Conservation (phyloP, 2,797 vertebrate genomes). For the Betta splendens region DNA sequence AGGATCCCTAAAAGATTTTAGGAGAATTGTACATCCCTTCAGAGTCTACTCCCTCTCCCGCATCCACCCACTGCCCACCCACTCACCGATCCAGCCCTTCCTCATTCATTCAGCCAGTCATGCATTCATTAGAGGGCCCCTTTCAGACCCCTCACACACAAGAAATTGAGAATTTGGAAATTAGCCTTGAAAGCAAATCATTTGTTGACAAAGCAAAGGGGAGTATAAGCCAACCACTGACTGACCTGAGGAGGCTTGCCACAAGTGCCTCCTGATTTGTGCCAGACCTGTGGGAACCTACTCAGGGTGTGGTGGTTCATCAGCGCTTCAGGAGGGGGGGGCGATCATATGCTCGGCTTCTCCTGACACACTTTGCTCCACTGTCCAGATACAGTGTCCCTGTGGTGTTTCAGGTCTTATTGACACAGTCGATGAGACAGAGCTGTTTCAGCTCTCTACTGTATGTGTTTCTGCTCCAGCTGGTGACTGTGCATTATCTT, state of each 20-base stretch:
- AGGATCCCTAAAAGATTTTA: neutral
- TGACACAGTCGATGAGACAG: too few species aligned
- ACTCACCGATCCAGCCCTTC: slow-evolving; percentile 29
- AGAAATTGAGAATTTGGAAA: slow-evolving; percentile 39
- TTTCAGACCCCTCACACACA: neutral
- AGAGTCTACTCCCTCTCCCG: slow-evolving; percentile 1
- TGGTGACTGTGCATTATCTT: too few species aligned
- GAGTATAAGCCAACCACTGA: slow-evolving; percentile 27
- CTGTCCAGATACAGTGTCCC: neutral
- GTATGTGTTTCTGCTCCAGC: too few species aligned
- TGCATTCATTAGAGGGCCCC: slow-evolving; percentile 17
- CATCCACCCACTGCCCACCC: slow-evolving; percentile 34
- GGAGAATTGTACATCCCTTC: neutral
- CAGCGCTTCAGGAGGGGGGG: neutral
- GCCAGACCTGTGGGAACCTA: slow-evolving; percentile 1
- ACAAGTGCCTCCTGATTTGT: slow-evolving; percentile 1
- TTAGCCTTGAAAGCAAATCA: slow-evolving; percentile 35
- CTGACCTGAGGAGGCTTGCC: neutral
- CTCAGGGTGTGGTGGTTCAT: neutral
- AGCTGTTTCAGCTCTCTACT: too few species aligned
- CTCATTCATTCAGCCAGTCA: slow-evolving; percentile 20
- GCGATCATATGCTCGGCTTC: slow-evolving; percentile 3
- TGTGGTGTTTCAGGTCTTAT: neutral
- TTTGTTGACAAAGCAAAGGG: slow-evolving; percentile 36
- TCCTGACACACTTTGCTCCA: neutral